phyloP scores from a whole-genome alignment of 1,140 invertebrate species.

The Drosophila carrolli region DNA sequence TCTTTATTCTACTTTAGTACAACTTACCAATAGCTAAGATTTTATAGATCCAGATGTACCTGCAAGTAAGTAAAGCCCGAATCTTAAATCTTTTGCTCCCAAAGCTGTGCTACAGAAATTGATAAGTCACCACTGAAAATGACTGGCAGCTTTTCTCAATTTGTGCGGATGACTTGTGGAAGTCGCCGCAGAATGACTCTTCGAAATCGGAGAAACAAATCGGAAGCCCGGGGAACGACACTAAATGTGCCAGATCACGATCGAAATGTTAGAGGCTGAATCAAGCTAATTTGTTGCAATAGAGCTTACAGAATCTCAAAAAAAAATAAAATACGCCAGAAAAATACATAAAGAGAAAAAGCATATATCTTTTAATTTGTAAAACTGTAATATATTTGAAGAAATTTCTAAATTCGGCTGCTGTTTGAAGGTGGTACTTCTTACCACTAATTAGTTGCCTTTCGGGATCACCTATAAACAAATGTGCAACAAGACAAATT shows the following conservation, averaged over 20 bases:
- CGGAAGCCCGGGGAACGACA: conserved; percentile 24
- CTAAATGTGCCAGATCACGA: conserved; percentile 54
- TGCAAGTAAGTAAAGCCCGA: neutral
- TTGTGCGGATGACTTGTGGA: conserved; percentile 65
- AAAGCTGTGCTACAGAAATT: neutral
- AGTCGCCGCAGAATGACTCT: conserved; percentile 15
- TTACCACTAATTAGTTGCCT: too few relatives aligned
- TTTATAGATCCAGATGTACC: too few relatives aligned
- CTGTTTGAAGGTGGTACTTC: too few relatives aligned
- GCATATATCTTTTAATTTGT: neutral
- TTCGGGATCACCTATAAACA: too few relatives aligned
- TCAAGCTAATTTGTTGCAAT: conserved; percentile 76
- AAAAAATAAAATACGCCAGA: neutral
- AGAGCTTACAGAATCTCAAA: conserved; percentile 57
- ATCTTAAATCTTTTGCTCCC: neutral
- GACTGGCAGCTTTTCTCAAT: conserved; percentile 52
- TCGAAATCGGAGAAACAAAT: conserved; percentile 24
- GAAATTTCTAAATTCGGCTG: too few relatives aligned
- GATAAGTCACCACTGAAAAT: neutral
- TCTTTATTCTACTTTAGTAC: too few relatives aligned
- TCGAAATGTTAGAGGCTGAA: conserved; percentile 51
- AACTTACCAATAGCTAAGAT: too few relatives aligned
- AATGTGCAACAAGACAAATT: too few relatives aligned
- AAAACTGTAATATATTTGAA: neutral
- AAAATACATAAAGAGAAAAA: neutral